Percentiles rank a stretch among this genome's conserved stretches.
phyloP scores from a whole-genome alignment of 2,888 invertebrate species.

The Hofmannophila pseudospretella region DNA sequence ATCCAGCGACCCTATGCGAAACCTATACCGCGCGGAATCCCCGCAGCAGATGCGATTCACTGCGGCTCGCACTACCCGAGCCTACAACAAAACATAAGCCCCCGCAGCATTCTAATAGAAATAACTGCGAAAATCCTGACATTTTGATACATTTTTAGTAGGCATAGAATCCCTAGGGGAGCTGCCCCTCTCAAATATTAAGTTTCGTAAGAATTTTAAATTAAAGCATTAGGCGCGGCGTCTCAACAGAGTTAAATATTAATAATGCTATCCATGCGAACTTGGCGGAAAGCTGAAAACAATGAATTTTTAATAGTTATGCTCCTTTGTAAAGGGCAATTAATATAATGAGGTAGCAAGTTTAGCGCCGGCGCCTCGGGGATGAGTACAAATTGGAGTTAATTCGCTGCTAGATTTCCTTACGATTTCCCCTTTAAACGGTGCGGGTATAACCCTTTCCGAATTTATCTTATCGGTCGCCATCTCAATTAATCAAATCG shows the following conservation, averaged over 20 bases:
- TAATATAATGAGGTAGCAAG: slow-evolving; percentile 64
- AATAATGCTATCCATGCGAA: slow-evolving; percentile 60
- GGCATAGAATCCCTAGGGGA: slow-evolving; percentile 42
- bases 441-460: slow-evolving; percentile 2
- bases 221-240: slow-evolving; percentile 63
- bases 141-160: slow-evolving; percentile 36
- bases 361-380: slow-evolving; percentile 36
- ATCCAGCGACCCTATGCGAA: slow-evolving; percentile 42
- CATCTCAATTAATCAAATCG: background rate
- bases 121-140: slow-evolving; percentile 51
- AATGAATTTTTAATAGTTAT: slow-evolving; percentile 71
- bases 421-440: slow-evolving; percentile 25
- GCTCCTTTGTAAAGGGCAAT: slow-evolving; percentile 57
- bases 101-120: slow-evolving; percentile 45
- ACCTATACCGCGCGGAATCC: slow-evolving; percentile 40
- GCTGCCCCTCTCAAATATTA: slow-evolving; percentile 64
- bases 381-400: slow-evolving; percentile 35
- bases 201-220: slow-evolving; percentile 73
- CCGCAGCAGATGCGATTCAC: slow-evolving; percentile 40
- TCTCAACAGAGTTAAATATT: slow-evolving; percentile 68
- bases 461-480: background rate
- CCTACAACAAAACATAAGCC: slow-evolving; percentile 19
- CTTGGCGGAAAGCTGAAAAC: slow-evolving; percentile 49
- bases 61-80: slow-evolving; percentile 33
- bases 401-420: slow-evolving; percentile 38